A percentile compares a stretch with the other conserved stretches of the same genome.
Evolutionary conservation across 2,113 vertebrate species (phyloP).

Genomic region (Labeo rohita): DNA sequence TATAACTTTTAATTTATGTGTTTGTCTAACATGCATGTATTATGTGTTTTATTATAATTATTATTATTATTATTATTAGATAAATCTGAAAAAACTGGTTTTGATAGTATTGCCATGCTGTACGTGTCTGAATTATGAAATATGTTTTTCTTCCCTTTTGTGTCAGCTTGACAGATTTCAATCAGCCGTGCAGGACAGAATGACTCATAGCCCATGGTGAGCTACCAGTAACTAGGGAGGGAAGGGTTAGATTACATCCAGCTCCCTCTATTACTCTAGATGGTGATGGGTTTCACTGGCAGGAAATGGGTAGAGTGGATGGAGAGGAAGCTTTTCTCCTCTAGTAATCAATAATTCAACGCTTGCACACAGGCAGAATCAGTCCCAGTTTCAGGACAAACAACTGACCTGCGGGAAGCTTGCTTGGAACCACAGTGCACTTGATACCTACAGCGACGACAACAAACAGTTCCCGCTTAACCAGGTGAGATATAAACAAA

Average conservation of each 20-base stretch:
- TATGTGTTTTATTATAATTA: no score
- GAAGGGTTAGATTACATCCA: conserved; percentile 19
- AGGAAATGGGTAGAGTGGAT: conserved; percentile 54
- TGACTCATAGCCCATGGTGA: conserved; percentile 72
- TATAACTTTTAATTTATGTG: neutral
- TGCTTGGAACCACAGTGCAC: conserved; percentile 56
- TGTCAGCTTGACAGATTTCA: conserved; percentile 67
- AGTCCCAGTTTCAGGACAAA: conserved; percentile 48
- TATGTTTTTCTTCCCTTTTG: conserved; percentile 3
- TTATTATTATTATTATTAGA: neutral
- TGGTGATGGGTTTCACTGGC: conserved; percentile 54
- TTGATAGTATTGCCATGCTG: neutral
- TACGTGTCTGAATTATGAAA: conserved; percentile 9
- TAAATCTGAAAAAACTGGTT: neutral
- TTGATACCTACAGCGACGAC: conserved; percentile 37
- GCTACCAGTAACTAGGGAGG: conserved; percentile 26
- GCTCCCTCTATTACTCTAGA: neutral
- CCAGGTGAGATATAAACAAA: conserved; percentile 39
- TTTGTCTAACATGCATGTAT: neutral
- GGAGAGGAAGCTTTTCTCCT: conserved; percentile 25
- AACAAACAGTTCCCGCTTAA: neutral
- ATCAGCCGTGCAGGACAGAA: conserved; percentile 65
- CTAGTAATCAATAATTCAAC: conserved; percentile 68
- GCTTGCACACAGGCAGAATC: conserved; percentile 63
- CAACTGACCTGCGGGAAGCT: conserved; percentile 47